Conservation (phyloP, 2,888 invertebrate species). For the Philereme vetulata region DNA sequence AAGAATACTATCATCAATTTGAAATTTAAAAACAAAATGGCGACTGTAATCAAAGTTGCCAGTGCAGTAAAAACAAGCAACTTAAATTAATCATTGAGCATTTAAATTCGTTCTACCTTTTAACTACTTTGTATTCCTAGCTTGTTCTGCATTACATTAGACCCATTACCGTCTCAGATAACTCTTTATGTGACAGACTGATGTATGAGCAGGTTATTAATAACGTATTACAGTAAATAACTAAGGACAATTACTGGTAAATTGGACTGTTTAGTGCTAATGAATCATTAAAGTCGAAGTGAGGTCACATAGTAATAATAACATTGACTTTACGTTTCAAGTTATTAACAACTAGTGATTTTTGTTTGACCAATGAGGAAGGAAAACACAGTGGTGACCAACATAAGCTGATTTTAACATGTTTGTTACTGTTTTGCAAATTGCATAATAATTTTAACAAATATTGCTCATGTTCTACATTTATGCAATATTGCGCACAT, state of each 20-base stretch:
- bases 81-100: too few relatives aligned
- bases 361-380: slow-evolving; percentile 5
- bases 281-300: slow-evolving; percentile 42
- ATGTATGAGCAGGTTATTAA: slow-evolving; percentile 8
- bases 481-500: too few relatives aligned
- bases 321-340: slow-evolving; percentile 14
- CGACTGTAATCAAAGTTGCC: neutral
- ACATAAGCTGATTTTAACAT: neutral
- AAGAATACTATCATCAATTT: too few relatives aligned
- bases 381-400: slow-evolving; percentile 1
- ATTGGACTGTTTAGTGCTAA: slow-evolving; percentile 41
- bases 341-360: slow-evolving; percentile 1
- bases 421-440: too few relatives aligned
- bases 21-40: too few relatives aligned
- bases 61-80: too few relatives aligned
- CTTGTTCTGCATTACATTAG: neutral
- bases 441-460: too few relatives aligned
- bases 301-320: too few relatives aligned
- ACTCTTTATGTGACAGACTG: slow-evolving; percentile 13
- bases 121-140: neutral
- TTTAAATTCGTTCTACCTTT: too few relatives aligned
- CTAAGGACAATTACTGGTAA: slow-evolving; percentile 33
- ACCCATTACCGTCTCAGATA: slow-evolving; percentile 20
- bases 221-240: slow-evolving; percentile 10
- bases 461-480: too few relatives aligned